A percentile compares a stretch with the other conserved stretches of the same genome.
Conservation (phyloP, 2,113 vertebrate genomes). For the Paratilapia polleni region DNA sequence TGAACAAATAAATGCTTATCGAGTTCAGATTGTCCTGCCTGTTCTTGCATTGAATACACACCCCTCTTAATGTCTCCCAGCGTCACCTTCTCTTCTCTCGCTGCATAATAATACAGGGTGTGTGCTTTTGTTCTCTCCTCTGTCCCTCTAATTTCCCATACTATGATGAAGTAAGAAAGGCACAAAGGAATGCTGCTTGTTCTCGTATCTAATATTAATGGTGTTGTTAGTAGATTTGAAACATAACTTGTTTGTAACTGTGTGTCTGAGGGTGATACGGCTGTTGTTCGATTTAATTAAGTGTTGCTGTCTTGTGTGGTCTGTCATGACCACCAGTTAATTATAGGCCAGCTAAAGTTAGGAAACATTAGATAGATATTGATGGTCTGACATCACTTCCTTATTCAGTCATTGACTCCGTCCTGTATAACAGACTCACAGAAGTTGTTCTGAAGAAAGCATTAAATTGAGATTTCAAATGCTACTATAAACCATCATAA, state of each 20-base stretch:
- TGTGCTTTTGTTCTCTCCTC: not conserved
- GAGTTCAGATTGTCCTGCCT: not conserved
- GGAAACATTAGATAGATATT: not conserved
- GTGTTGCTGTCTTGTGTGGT: not conserved
- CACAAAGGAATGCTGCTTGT: not conserved
- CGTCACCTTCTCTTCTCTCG: not conserved
- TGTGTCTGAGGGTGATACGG: accelerated
- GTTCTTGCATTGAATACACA: not conserved
- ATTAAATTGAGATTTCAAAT: not conserved
- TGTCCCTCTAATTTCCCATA: not conserved
- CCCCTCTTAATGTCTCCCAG: not conserved
- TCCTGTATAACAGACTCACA: not conserved
- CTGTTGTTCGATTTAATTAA: not conserved
- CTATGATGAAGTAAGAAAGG: not conserved
- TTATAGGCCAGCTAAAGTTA: not conserved
- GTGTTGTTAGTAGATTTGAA: not conserved
- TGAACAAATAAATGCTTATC: not conserved
- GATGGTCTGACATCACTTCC: not conserved
- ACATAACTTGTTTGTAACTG: not conserved
- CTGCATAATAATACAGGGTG: slow-evolving; percentile 6
- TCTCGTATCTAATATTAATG: not conserved
- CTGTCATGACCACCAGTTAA: not conserved
- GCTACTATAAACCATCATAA: not conserved
- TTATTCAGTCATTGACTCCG: not conserved
- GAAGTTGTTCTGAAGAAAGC: not conserved